phyloP scores from a whole-genome alignment of 2,888 invertebrate genomes.

The Amblyjoppa fuscipennis region DNA sequence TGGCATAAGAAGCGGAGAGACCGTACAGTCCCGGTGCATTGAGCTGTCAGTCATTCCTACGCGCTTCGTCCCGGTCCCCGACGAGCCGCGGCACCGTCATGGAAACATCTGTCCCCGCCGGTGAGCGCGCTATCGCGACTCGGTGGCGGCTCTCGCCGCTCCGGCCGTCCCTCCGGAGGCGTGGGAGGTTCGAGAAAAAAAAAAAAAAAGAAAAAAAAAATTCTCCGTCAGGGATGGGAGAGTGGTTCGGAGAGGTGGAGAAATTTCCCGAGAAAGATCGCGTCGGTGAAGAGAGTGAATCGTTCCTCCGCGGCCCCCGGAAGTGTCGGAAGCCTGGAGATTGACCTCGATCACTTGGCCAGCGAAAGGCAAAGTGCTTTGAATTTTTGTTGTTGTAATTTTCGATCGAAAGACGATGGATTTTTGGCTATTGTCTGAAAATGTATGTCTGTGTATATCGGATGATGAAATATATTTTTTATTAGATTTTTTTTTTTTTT shows the following conservation, averaged over 20 bases:
- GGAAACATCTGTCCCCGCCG: conserved; percentile 71
- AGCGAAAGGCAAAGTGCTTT: neutral
- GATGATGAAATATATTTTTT: too few relatives aligned
- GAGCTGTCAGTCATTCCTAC: conserved; percentile 82
- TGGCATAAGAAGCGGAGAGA: conserved; percentile 61
- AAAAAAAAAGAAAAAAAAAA: neutral
- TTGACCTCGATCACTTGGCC: conserved; percentile 4
- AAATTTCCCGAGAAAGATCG: neutral
- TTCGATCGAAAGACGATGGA: too few relatives aligned
- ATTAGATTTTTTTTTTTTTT: too few relatives aligned
- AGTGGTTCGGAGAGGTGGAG: neutral
- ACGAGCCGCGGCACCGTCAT: conserved; percentile 69
- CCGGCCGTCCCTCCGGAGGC: conserved; percentile 19
- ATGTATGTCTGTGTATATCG: too few relatives aligned
- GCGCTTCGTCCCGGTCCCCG: conserved; percentile 71
- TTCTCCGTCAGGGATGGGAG: neutral
- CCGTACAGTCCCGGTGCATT: conserved; percentile 75
- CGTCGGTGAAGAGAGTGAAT: neutral
- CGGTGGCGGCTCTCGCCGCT: neutral
- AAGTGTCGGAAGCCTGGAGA: neutral
- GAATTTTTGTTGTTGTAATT: neutral
- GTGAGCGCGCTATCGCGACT: conserved; percentile 75
- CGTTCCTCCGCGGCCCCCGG: neutral
- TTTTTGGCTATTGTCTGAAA: too few relatives aligned
- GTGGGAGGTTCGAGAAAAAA: conserved; percentile 17